A percentile compares a stretch with the other conserved stretches of the same genome.
These are phyloP conservation scores for Amphiprion clarkii DNA, from an alignment of 2,797 vertebrate genomes.

Conservation along the genomic window DNA sequence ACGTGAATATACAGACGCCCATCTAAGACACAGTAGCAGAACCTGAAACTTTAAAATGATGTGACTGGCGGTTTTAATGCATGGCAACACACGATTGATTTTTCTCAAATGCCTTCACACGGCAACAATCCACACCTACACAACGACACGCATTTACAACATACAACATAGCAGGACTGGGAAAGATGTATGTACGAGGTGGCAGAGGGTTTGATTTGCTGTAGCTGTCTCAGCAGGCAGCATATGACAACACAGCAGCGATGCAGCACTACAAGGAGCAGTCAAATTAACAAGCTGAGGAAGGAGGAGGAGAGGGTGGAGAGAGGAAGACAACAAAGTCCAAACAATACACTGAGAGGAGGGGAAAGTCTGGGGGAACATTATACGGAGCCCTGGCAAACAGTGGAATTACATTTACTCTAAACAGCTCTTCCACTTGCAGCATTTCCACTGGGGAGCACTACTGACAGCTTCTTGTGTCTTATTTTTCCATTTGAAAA, in stretches of 20 bases:
- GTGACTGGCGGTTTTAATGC: neutral
- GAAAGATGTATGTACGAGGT: conserved; percentile 28
- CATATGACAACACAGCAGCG: conserved; percentile 37
- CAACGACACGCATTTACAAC: conserved; percentile 1
- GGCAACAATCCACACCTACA: conserved; percentile 3
- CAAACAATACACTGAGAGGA: conserved; percentile 59
- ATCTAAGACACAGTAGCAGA: neutral
- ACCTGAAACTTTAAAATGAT: conserved; percentile 1
- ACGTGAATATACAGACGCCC: neutral
- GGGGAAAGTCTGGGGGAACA: conserved; percentile 47
- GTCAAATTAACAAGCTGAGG: conserved; percentile 66
- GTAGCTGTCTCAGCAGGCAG: conserved; percentile 50
- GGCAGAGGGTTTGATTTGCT: conserved; percentile 56
- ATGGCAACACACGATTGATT: conserved; percentile 11
- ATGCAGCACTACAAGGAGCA: conserved; percentile 42
- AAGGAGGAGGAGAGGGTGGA: conserved; percentile 53
- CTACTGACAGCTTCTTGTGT: conserved; percentile 55
- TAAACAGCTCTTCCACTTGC: conserved; percentile 56
- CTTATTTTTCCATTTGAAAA: conserved; percentile 56
- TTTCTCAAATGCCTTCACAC: neutral
- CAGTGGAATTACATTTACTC: conserved; percentile 58
- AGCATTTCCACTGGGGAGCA: conserved; percentile 58
- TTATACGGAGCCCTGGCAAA: conserved; percentile 48
- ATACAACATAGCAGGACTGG: conserved; percentile 6
- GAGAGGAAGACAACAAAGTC: conserved; percentile 55